A percentile compares a stretch with the other conserved stretches of the same genome.
Conservation (phyloP, 2,888 invertebrate species). For the Lasioglossum calceatum region DNA sequence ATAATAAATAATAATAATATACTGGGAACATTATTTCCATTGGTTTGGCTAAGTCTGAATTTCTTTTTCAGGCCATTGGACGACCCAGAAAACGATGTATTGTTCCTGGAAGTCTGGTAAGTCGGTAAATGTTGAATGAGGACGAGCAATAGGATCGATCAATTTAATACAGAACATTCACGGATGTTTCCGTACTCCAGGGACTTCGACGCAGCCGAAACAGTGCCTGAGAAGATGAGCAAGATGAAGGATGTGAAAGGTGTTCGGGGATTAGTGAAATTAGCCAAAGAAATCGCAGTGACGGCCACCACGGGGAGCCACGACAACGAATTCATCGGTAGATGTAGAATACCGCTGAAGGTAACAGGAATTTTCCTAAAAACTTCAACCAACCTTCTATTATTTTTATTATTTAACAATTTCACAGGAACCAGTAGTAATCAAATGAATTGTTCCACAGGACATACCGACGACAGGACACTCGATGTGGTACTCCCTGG, state of each 20-base stretch:
- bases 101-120: slow-evolving; percentile 93
- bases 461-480: slow-evolving; percentile 97
- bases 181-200: slow-evolving; percentile 78
- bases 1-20: too few relatives aligned
- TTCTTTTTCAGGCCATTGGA: slow-evolving; percentile 89
- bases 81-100: slow-evolving; percentile 89
- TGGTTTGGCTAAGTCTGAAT: neutral
- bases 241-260: slow-evolving; percentile 95
- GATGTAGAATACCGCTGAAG: slow-evolving; percentile 93
- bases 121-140: slow-evolving; percentile 69
- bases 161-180: too few relatives aligned
- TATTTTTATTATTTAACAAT: too few relatives aligned
- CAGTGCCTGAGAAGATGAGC: slow-evolving; percentile 94
- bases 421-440: too few relatives aligned
- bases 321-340: slow-evolving; percentile 98
- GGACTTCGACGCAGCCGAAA: slow-evolving; percentile 97
- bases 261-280: slow-evolving; percentile 92
- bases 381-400: neutral
- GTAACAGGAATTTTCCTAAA: slow-evolving; percentile 83
- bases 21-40: neutral
- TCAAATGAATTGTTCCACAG: slow-evolving; percentile 83
- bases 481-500: slow-evolving; percentile 96
- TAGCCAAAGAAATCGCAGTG: slow-evolving; percentile 95
- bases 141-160: neutral
- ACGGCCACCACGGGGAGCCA: slow-evolving; percentile 97